Evolutionary conservation across 2,888 invertebrate genomes (phyloP).

Genomic region (Periphyllus acericola): DNA sequence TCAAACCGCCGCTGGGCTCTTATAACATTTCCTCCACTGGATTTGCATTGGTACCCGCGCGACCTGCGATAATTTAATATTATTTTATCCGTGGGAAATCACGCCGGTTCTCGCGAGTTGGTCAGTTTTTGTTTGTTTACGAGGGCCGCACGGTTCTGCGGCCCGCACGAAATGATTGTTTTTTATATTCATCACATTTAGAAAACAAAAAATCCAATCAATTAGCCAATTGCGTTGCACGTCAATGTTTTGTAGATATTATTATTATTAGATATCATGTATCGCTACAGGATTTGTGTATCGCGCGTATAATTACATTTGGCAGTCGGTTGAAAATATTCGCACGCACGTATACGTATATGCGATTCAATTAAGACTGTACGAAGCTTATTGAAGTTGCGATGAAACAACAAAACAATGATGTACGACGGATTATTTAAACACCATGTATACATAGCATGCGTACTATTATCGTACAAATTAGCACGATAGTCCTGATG

Average conservation of each 20-base stretch:
- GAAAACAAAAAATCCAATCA: background rate
- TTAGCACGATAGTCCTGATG: background rate
- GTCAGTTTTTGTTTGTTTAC: background rate
- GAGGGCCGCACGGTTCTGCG: background rate
- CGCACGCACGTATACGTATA: background rate
- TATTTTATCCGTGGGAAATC: background rate
- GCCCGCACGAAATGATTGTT: background rate
- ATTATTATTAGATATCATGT: background rate
- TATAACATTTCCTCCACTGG: background rate
- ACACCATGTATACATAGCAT: background rate
- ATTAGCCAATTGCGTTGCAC: background rate
- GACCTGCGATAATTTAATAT: background rate
- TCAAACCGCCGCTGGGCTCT: background rate
- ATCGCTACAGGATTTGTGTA: background rate
- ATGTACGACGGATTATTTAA: background rate
- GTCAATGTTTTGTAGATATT: background rate
- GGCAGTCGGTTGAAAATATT: slow-evolving; percentile 1
- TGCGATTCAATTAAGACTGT: slow-evolving; percentile 25
- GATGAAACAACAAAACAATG: slow-evolving; percentile 25
- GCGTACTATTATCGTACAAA: background rate
- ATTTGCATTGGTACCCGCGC: background rate
- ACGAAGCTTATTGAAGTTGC: background rate
- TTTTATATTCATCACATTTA: background rate
- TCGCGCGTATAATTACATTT: background rate
- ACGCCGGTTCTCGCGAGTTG: background rate